These are phyloP conservation scores for Danio aesculapii DNA, from an alignment of 2,797 vertebrate genomes.

Conservation along the genomic window DNA sequence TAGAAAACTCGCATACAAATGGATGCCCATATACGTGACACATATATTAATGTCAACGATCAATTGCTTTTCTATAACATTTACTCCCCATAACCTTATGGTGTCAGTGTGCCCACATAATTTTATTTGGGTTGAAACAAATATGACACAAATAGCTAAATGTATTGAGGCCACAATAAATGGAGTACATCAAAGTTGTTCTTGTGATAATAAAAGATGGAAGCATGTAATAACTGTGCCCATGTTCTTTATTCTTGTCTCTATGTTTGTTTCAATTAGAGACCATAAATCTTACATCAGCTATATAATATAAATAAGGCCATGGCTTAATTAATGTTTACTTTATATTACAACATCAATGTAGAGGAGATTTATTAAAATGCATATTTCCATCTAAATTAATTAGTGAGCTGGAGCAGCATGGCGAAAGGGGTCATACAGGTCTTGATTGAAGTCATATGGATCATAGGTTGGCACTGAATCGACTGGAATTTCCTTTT, in stretches of 20 bases:
- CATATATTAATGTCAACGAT: too few relatives aligned
- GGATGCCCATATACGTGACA: too few relatives aligned
- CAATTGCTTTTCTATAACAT: too few relatives aligned
- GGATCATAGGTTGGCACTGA: constrained; percentile 65
- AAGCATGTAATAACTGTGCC: neutral
- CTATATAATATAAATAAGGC: neutral
- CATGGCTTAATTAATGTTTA: neutral
- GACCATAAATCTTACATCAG: neutral
- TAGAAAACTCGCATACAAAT: too few relatives aligned
- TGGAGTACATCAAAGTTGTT: neutral
- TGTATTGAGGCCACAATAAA: neutral
- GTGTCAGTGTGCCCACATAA: neutral
- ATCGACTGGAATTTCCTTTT: constrained; percentile 40
- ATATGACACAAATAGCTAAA: neutral
- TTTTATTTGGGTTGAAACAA: neutral
- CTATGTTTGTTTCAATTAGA: neutral
- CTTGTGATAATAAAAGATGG: neutral
- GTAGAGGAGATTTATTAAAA: neutral
- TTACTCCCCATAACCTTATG: neutral
- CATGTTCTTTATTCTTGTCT: neutral
- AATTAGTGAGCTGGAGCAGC: constrained; percentile 57
- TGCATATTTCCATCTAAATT: neutral
- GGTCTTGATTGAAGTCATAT: constrained; percentile 75
- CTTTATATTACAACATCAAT: neutral
- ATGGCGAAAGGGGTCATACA: constrained; percentile 73